Percentiles rank a stretch among this genome's conserved stretches.
Conservation (phyloP, 2,797 vertebrate species). For the Notolepis coatsorum region DNA sequence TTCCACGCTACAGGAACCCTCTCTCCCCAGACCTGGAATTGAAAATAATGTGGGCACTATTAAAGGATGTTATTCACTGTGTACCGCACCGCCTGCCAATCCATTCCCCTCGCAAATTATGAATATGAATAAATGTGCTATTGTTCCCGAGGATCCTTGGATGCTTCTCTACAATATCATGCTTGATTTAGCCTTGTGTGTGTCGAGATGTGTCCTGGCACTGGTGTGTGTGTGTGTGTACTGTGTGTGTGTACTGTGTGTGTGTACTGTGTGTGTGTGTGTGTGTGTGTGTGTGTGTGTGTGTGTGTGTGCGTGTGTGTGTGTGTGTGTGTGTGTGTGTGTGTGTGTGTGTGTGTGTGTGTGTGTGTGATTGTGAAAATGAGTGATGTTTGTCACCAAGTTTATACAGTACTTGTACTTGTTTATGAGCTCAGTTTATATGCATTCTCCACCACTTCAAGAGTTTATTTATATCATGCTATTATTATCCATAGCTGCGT, state of each 20-base stretch:
- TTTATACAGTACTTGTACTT: no score
- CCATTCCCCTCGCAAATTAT: neutral
- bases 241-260: neutral
- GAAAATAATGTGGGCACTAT: conserved; percentile 11
- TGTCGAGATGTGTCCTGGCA: neutral
- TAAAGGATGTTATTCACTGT: conserved; percentile 8
- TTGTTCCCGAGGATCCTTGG: neutral
- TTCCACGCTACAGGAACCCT: conserved; percentile 16
- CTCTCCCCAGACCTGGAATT: conserved; percentile 9
- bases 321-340: neutral
- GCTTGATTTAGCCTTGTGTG: conserved; percentile 1
- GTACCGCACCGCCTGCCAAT: neutral
- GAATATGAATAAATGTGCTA: neutral
- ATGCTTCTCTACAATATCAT: neutral
- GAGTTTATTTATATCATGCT: no score
- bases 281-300: neutral
- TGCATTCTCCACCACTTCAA: no score
- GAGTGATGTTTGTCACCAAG: no score
- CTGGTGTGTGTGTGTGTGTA: neutral
- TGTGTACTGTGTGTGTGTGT: neutral
- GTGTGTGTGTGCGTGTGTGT: neutral
- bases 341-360: no score
- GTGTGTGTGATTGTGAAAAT: no score
- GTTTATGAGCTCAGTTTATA: conserved; percentile 2
- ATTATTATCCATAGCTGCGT: conserved; percentile 33